These are phyloP conservation scores for Cottoperca gobio DNA, from an alignment of 2,797 vertebrate species.

Conservation along the genomic window DNA sequence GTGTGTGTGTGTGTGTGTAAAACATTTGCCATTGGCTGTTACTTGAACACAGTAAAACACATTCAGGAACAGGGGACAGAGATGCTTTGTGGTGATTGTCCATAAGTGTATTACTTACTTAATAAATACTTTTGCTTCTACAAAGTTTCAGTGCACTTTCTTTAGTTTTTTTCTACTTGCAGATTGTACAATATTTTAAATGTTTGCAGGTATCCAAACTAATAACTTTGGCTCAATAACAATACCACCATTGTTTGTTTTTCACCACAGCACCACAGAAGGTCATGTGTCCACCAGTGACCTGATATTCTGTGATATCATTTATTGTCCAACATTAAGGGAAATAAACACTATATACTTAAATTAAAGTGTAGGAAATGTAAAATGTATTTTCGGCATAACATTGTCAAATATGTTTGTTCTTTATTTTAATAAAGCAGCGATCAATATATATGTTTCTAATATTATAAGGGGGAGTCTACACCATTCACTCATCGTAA, in stretches of 20 bases:
- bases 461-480: neutral
- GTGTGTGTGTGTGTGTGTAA: conserved; percentile 18
- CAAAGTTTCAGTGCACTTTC: conserved; percentile 6
- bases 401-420: neutral
- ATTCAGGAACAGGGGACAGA: conserved; percentile 51
- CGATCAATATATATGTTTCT: neutral
- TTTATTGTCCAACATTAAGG: conserved; percentile 10
- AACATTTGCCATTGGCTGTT: conserved; percentile 58
- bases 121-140: conserved; percentile 18
- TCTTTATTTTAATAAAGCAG: conserved; percentile 14
- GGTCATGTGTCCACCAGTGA: neutral
- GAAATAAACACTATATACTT: conserved; percentile 21
- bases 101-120: conserved; percentile 34
- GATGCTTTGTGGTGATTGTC: conserved; percentile 45
- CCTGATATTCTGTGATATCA: neutral
- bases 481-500: neutral
- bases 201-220: conserved; percentile 16
- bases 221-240: conserved; percentile 4
- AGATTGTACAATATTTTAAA: conserved; percentile 1
- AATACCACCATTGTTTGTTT: conserved; percentile 15
- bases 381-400: neutral
- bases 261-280: conserved; percentile 3
- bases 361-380: conserved; percentile 19
- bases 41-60: conserved; percentile 51
- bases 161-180: neutral